Conservation (phyloP, 37 sponge, comb jelly and placozoan species). For the Ianthella basta region DNA sequence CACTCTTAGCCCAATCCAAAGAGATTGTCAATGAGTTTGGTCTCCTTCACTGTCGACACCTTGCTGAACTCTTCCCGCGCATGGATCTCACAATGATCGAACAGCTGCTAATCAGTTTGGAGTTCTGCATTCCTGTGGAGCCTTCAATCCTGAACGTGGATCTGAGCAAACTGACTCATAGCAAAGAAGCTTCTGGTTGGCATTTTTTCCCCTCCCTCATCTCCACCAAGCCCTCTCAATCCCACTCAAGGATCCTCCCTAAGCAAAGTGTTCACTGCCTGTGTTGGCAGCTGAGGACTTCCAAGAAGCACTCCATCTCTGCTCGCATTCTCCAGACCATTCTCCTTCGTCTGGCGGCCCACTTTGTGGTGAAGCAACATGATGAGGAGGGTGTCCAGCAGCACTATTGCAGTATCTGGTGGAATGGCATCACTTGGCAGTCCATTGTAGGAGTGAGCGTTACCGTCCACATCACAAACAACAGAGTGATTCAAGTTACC, state of each 20-base stretch:
- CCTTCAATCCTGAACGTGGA: constrained; percentile 1
- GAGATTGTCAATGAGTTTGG: constrained; percentile 26
- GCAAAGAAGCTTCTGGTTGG: background rate
- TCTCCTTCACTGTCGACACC: background rate
- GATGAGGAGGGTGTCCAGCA: too few species aligned
- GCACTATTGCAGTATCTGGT: too few species aligned
- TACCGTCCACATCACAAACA: too few species aligned
- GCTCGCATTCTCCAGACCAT: too few species aligned
- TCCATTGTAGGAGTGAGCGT: too few species aligned
- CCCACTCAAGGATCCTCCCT: too few species aligned
- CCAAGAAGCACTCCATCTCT: too few species aligned
- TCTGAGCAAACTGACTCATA: background rate
- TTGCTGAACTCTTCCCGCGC: background rate
- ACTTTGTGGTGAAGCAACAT: too few species aligned
- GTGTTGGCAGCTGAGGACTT: too few species aligned
- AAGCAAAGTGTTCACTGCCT: too few species aligned
- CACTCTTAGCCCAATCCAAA: background rate
- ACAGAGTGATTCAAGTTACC: background rate
- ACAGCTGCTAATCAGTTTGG: constrained; percentile 23
- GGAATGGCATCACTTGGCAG: too few species aligned
- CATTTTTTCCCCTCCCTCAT: constrained; percentile 15
- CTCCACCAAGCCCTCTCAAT: background rate
- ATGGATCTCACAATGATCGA: background rate
- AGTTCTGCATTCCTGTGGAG: constrained; percentile 22
- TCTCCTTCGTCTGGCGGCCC: too few species aligned